Evolutionary conservation across 2,113 vertebrate genomes (phyloP).

Genomic region (Hipposideros armiger): DNA sequence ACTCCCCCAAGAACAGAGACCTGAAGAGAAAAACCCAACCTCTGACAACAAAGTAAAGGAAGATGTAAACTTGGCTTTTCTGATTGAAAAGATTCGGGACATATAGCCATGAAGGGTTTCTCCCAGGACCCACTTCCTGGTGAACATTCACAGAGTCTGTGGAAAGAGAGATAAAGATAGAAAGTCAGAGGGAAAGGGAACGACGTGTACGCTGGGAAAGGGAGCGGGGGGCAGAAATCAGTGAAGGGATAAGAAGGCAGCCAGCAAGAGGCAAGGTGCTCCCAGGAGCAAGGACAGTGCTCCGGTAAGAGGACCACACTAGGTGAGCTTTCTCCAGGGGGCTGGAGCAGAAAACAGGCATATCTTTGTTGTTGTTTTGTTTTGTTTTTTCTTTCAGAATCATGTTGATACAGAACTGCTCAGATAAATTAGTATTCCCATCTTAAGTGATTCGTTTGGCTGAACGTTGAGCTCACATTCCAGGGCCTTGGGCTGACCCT

Average conservation of each 20-base stretch:
- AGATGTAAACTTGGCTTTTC: slow-evolving; percentile 2
- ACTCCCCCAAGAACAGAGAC: slow-evolving; percentile 28
- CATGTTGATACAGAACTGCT: background rate
- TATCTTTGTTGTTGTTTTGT: background rate
- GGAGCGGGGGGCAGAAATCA: background rate
- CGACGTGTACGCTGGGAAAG: background rate
- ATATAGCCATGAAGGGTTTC: background rate
- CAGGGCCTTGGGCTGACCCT: slow-evolving; percentile 6
- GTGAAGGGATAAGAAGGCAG: background rate
- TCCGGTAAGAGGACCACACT: background rate
- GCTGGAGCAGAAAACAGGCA: background rate
- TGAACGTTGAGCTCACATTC: slow-evolving; percentile 70
- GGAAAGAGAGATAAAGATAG: slow-evolving; percentile 6
- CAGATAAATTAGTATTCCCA: slow-evolving; percentile 56
- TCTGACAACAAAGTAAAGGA: slow-evolving; percentile 44
- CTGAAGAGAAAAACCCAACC: slow-evolving; percentile 8
- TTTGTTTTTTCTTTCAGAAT: background rate
- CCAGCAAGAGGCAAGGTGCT: background rate
- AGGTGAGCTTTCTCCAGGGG: background rate
- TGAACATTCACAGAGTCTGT: background rate
- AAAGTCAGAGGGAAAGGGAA: background rate
- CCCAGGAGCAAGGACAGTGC: background rate
- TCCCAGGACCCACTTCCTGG: background rate
- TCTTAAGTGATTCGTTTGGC: slow-evolving; percentile 65
- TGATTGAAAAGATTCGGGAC: slow-evolving; percentile 27